Base-by-base conservation (phyloP, 1,140 invertebrate genomes). In the Drosophila ogumai region DNA sequence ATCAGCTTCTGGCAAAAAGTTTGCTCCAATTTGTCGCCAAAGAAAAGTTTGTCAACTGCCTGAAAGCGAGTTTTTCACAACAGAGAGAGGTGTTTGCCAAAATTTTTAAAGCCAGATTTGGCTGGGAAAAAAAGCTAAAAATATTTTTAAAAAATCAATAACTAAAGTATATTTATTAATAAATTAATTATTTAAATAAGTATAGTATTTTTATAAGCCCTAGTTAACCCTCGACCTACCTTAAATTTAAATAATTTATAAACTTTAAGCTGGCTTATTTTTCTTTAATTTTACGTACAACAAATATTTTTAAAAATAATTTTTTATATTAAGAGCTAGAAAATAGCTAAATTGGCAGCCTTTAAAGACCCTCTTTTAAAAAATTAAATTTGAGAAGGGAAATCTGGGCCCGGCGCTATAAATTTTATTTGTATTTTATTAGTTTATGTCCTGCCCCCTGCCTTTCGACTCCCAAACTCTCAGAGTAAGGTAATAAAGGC, bases 391-490 rank as follows among this genome's bases (percentile, higher is more conserved):
- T 36, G 13, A 22, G n/a, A 32, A 25, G 22, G 12, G 25, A 44
- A 44, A 60, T n/a, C 25, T 31, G 36, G 43, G 34, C 46, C 64
- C 52, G 41, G 61, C 47, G 52, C 82, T 54, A 80, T 88, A 77
- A 71, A 90, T 84, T 82, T 75, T 75, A 88, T 87, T 87, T 84
- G 50, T 71, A 50, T 80, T 82, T 82, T 66, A 65, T 75, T 87
- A 73, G 59, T 82, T 64, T 75, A 60, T 63, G 58, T 69, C 31
- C 31, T 44, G 38, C 38, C 43, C 15, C 1, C 15, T 7, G 55
- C n/a, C 46, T 32, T 19, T 44, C 54, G 34, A 43, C 52, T 68
- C 52, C 7, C 22, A 22, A 46, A 25, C 43, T 46, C 12, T 19
- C 38, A 38, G 43, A 67, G 63, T 54, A 69, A 80, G 84, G 79